These are phyloP conservation scores for Tetramorium simillimum DNA, from an alignment of 1,140 invertebrate species.

Conservation along the genomic window DNA sequence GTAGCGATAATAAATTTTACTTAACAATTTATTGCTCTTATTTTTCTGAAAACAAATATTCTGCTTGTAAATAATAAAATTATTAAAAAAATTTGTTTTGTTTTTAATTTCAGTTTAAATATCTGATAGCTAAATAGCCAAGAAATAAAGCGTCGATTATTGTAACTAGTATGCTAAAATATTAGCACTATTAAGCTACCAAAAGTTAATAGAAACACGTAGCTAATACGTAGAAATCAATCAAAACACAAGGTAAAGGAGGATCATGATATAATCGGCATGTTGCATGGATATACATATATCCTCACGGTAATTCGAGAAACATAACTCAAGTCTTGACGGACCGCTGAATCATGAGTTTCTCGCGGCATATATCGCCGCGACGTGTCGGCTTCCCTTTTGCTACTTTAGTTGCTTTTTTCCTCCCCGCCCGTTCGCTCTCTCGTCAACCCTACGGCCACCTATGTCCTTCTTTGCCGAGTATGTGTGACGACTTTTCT, in stretches of 20 bases:
- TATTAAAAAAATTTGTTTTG: background rate
- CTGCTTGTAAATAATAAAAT: background rate
- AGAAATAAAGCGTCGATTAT: background rate
- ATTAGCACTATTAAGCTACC: background rate
- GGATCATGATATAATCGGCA: conserved; percentile 57
- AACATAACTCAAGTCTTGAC: conserved; percentile 70
- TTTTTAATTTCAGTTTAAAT: background rate
- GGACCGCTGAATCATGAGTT: conserved; percentile 67
- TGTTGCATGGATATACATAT: conserved; percentile 59
- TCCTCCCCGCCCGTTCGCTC: conserved; percentile 11
- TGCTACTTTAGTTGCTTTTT: conserved; percentile 69
- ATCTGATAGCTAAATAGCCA: background rate
- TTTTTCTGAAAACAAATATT: background rate
- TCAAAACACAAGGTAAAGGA: background rate
- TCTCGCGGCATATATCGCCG: conserved; percentile 66
- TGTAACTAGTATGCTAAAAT: background rate
- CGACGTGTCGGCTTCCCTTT: conserved; percentile 67
- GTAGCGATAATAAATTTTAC: background rate
- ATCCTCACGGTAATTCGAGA: conserved; percentile 65
- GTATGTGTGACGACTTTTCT: conserved; percentile 64
- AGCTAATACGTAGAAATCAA: background rate
- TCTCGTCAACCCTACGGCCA: background rate
- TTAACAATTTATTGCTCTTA: background rate
- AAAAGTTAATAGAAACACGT: background rate
- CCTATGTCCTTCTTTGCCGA: conserved; percentile 34